Evolutionary conservation across 2,888 invertebrate genomes (phyloP), one percentile per base, ranked within the genome.

Genomic region (Leptopterna dolabrata): DNA sequence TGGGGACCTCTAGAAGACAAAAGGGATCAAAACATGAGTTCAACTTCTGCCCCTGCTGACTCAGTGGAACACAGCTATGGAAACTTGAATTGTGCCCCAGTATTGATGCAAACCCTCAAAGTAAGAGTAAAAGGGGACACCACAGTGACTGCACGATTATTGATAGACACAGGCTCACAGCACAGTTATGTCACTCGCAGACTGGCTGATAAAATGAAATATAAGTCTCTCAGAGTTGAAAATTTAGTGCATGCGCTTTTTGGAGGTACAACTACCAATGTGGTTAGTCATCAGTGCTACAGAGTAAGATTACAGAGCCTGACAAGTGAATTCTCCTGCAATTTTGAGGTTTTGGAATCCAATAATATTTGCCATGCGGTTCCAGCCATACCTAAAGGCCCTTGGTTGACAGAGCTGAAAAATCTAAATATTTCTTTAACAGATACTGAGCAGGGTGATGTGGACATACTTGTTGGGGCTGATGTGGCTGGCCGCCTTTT

Each of bases 291-390:
- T 24, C 29, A 63, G 3, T 30, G 63, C n/a, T 80, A 80, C 51
- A 78, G 13, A 45, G 43, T 87, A n/a, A 89, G 88, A 11, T 27
- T 90, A 43, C 47, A 86, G 55, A 71, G 45, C 29, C 9, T 84
- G 2, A 14, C 1, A 0, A 29, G 43, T 9, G 43, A 71, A 4
- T 71, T 24, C 11, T 2, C 45, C 11, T 84, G 84, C 27, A 84
- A 45, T 71, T 71, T 84, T 71, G 73, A 84, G 19, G 84, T 41
- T 0, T 71, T 84, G 2, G 84, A 84, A 6, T 73, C 70, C 0
- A 27, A 70, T 7, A 70, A 14, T 36, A 84, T 84, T 30, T 71
- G 41, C 19, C 30, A 84, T 7, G n/a, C 84, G 1, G 84, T 84
- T 1, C 84, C 84, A 7, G 41, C 43, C 7, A 24, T 84, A 2